Base-by-base conservation (phyloP, 2,113 vertebrate species). In the Kryptolebias marmoratus region DNA sequence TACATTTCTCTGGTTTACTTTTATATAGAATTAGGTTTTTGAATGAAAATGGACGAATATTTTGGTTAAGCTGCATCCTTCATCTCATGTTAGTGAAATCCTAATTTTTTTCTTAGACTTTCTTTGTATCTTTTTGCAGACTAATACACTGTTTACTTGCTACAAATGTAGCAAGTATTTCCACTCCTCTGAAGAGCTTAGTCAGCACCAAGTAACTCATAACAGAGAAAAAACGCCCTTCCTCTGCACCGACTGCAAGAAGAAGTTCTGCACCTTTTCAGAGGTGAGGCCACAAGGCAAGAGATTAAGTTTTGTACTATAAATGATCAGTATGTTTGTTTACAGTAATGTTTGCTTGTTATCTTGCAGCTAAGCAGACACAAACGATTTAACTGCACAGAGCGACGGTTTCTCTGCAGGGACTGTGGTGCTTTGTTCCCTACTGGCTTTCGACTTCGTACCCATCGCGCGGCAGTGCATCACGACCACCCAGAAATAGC, bases 121-220 rank as follows among this genome's bases (percentile, higher is more conserved):
- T 32, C 1, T 1, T 11, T 1, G 48, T 65, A 45, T 62, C 27
- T 7, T 81, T 79, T 49, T 72, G 31, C 80, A 94, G 91, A 87
- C 69, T 22, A 81, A 94, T 72, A 94, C 91, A 10, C 64, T 93
- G 22, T 95, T 95, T 73, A 92, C 87, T 28, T 95, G 94, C 66
- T 95, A 93, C 28, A 92, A 92, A 69, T 94, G 94, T 77, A 92
- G 94, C 45, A 92, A 88, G 70, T 81, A 68, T 45, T 95, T 93
- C 69, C 64, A 76, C 1, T 90, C 88, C 14, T 92, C 94, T 0
- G 91, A 91, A 28, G 89, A 92, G 73, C 92, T 95, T 31, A 93
- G 81, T 8, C 75, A 86, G 62, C 94, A 95, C 70, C 91, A 91
- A 81, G 76, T 75, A 18, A 80, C 80, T 27, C 94, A 95, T 71